phyloP scores from a whole-genome alignment of 2,797 vertebrate species.

The Psittacula derbiana region DNA sequence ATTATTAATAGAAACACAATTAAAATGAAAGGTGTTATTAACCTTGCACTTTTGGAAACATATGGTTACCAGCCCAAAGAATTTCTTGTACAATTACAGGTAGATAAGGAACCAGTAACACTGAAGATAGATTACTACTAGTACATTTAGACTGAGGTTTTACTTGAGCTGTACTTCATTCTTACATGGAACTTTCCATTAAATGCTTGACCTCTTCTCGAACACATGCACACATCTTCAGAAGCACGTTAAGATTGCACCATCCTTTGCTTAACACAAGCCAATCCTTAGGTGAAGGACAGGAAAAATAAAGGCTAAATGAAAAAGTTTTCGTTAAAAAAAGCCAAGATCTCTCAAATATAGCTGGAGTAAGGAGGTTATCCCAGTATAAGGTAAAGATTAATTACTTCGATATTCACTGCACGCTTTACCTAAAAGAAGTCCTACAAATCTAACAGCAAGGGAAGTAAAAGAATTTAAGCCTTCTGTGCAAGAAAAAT shows the following conservation, averaged over 20 bases:
- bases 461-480: neutral
- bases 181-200: neutral
- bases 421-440: neutral
- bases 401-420: neutral
- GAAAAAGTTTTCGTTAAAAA: neutral
- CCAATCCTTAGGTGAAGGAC: neutral
- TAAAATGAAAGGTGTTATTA: neutral
- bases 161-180: neutral
- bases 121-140: neutral
- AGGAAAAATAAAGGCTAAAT: neutral
- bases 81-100: neutral
- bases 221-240: neutral
- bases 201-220: neutral
- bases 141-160: neutral
- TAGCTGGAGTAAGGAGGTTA: neutral
- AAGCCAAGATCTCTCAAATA: neutral
- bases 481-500: neutral
- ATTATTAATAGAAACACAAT: accelerated
- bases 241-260: neutral
- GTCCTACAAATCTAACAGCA: neutral
- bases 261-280: neutral
- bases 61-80: neutral
- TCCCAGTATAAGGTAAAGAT: neutral
- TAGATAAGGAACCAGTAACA: neutral
- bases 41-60: neutral